A percentile compares a stretch with the other conserved stretches of the same genome.
phyloP scores from a whole-genome alignment of 2,113 vertebrate genomes.

The Atrichornis clamosus region DNA sequence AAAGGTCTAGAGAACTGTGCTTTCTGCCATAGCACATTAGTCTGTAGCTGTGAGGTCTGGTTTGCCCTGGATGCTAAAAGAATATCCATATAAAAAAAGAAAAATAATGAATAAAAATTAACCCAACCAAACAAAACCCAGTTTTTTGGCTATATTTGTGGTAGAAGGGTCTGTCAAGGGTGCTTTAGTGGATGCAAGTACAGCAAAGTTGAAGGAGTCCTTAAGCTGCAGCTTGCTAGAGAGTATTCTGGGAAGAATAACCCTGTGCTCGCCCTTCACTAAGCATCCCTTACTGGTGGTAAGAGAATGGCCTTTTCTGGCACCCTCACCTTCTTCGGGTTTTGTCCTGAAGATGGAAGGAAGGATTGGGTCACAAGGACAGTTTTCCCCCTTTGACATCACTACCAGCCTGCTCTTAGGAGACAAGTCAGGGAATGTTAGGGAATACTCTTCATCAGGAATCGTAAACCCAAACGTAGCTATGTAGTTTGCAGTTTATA shows the following conservation, averaged over 20 bases:
- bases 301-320: neutral
- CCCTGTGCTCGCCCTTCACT: neutral
- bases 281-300: neutral
- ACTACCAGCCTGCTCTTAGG: neutral
- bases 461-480: neutral
- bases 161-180: neutral
- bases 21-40: neutral
- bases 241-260: neutral
- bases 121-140: neutral
- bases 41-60: neutral
- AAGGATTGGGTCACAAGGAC: neutral
- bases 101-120: neutral
- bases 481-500: neutral
- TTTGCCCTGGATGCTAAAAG: neutral
- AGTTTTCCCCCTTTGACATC: neutral
- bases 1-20: neutral
- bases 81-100: neutral
- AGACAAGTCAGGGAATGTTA: neutral
- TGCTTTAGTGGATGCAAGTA: neutral
- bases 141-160: neutral
- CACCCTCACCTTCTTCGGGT: neutral
- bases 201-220: neutral
- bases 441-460: neutral
- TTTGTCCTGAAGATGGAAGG: neutral
- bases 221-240: neutral